Evolutionary conservation across 2,888 invertebrate species (phyloP), one percentile per base, ranked within the genome.

Genomic region (Cryptus armator): DNA sequence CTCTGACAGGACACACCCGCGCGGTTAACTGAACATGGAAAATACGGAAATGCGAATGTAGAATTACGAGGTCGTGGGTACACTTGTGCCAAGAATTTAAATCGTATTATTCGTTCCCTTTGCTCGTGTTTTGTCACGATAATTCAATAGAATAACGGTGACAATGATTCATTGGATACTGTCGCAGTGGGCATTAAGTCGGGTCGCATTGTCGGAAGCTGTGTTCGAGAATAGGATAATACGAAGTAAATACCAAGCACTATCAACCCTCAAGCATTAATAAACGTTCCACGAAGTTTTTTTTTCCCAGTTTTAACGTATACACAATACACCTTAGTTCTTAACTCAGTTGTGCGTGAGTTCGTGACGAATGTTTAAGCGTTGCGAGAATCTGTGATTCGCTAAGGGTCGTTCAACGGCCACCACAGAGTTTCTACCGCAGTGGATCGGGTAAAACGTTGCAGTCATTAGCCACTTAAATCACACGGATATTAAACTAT

Each of bases 281-380:
- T 83, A 83, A 83, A 83, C 29, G 78, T 74, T 74, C 29, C 37
- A 70, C 44, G 43, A 59, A 48, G 66, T 51, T 68, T 78, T 68
- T 74, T 68, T 68, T 74, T 44, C 53, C 19, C 16, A 37, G 64
- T 37, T 37, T 24, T 14, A 48, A 37, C 19, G 70, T 37, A 46
- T 62, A 19, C 70, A 24, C 12, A 14, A 16, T 70, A 51, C 19
- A 32, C 10, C 29, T 32, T 29, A 43, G 62, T 56, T 79, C 12
- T 51, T 24, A n/a, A 53, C 16, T 59, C 37, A 37, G 37, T 7
- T 19, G 19, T 72, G 71, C 56, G 59, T 53, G 53, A 70, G 64
- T 29, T 79, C 79, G 79, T 83, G 83, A 83, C 83, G 83, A 83
- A 83, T 83, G 79, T 83, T 44, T 75, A 70, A 79, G 74, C 68